Evolutionary conservation across 2,888 invertebrate genomes (phyloP), one percentile per base, ranked within the genome.

Genomic region (Zelleria hepariella): DNA sequence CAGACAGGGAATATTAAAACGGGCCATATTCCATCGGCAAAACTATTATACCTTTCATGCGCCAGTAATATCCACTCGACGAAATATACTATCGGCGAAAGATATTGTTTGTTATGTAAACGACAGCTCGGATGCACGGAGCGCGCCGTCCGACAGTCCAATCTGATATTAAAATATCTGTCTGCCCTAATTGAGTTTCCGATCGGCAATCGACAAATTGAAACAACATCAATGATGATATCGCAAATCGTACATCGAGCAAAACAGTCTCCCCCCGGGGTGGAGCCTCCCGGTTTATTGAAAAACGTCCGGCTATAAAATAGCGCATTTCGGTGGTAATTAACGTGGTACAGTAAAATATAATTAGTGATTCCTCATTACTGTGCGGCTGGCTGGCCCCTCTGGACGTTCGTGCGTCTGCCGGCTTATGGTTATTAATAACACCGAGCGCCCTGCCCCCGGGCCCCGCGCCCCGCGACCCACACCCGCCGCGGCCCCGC

Each of bases 401-500:
- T 87, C 87, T 87, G 87, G 86, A 86, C 86, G 86, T 86, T 86
- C 87, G 86, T 88, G 86, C 87, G 86, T 88, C 87, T 86, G 83
- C 83, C 77, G 85, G 87, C 88, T 87, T 88, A 88, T 88, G 87
- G 88, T 88, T 87, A 88, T 88, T 88, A 88, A 88, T 88, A 88
- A 86, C 87, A 77, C 75, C 77, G 70, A 65, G 64, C 68, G 64
- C 62, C 74, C 74, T 73, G 70, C 61, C 74, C 73, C 73, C 71
- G 68, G 69, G 74, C 70, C 68, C 69, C 70, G 63, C 61, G 26
- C 64, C 62, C 49, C 61, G 56, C 63, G 67, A 72, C 73, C 77
- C 77, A 72, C 68, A 71, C 70, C 65, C 71, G 77, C 80, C 75
- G 80, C 79, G 79, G 32, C 32, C 32, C 32, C 32, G 15, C 32